Base-by-base conservation (phyloP, 2,888 invertebrate species). In the Drosophila kambysellisi region DNA sequence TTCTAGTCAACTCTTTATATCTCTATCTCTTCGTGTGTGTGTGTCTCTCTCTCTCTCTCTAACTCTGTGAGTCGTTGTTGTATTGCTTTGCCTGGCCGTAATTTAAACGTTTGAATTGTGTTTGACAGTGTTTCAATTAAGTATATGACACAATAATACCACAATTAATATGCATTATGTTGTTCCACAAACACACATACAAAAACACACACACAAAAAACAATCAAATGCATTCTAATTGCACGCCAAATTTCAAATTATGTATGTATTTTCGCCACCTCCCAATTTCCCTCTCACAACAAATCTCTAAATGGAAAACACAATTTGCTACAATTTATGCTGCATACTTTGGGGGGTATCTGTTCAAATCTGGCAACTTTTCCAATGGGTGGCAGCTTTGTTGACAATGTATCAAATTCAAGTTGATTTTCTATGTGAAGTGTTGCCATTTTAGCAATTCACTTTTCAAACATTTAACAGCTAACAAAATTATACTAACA, bases 51-150 rank as follows among this genome's bases (percentile, higher is more conserved):
- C 17, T 69, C 39, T 72, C 33, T 66, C 33, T 68, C 32, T 50
- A 3, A 41, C 51, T 71, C 30, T 83, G 35, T 76, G 56, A 80
- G 43, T 77, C 65, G 90, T 92, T 91, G 91, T 92, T 91, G 92
- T 93, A 93, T 93, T 93, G 93, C 92, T 93, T 93, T 93, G 93
- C 93, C 93, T 93, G 93, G 93, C 91, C 91, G 90, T 92, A 91
- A 88, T 89, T 85, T 87, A 89, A 87, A 84, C 89, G 87, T 85
- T 88, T 75, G 74, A 72, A 81, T 82, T 85, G 85, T 82, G 62
- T 79, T 81, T 81, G 79, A 76, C 61, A 75, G 72, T 79, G 71
- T 85, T 70, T 68, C 53, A 68, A 81, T 76, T 83, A 86, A 88
- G 84, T 86, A 83, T 86, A 83, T 60, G 62, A 78, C 78, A 76